A percentile compares a stretch with the other conserved stretches of the same genome.
Conservation (phyloP, 2,797 vertebrate species). For the Lateolabrax maculatus region DNA sequence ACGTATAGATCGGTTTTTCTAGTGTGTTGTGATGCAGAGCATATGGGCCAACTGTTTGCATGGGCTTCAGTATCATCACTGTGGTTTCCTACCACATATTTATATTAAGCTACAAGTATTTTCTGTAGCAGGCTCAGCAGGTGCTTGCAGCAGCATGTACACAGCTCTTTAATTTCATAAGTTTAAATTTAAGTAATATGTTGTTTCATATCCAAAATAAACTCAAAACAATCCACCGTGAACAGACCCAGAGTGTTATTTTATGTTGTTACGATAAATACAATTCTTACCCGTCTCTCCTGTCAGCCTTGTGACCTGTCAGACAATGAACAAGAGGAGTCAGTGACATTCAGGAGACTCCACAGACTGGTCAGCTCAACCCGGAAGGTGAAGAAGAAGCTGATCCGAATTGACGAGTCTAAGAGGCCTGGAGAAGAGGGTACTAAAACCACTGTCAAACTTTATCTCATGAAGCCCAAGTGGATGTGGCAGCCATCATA, state of each 20-base stretch:
- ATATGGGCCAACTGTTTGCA: constrained; percentile 12
- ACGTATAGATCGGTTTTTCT: constrained; percentile 1
- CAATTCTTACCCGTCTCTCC: not conserved
- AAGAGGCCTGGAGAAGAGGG: constrained; percentile 90
- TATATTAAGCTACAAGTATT: constrained; percentile 37
- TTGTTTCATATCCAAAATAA: not conserved
- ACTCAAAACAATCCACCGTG: not conserved
- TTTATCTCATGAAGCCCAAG: not conserved
- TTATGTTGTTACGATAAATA: not conserved
- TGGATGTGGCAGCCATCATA: not conserved
- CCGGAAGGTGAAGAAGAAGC: constrained; percentile 95
- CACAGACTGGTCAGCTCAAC: constrained; percentile 97
- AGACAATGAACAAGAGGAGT: constrained; percentile 94
- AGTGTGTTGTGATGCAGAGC: not conserved
- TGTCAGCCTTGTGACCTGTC: constrained; percentile 93
- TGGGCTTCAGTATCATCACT: not conserved
- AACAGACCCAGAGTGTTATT: not conserved
- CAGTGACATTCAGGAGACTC: constrained; percentile 92
- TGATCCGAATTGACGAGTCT: constrained; percentile 93
- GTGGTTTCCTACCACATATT: constrained; percentile 62
- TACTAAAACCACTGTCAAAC: constrained; percentile 66
- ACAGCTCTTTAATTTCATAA: not conserved
- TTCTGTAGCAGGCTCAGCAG: constrained; percentile 7
- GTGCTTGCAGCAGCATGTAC: not conserved
- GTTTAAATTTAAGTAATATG: not conserved